These are phyloP conservation scores for Odontocolon sp. DNA, from an alignment of 2,888 invertebrate genomes.

Conservation along the genomic window DNA sequence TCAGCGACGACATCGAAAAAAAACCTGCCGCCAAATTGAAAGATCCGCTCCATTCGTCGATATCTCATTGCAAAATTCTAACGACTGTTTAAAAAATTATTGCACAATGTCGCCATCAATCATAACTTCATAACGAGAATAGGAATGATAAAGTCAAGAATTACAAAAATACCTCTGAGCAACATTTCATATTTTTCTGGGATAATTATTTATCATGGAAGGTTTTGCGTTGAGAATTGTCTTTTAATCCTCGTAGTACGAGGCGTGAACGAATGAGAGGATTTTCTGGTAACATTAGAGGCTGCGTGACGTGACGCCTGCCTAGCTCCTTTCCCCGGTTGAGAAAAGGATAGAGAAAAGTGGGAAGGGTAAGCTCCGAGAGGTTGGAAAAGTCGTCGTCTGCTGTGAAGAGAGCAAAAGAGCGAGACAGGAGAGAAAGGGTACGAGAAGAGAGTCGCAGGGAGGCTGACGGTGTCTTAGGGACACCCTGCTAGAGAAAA, in stretches of 20 bases:
- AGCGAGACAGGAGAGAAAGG: neutral
- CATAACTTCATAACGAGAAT: neutral
- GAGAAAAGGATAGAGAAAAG: neutral
- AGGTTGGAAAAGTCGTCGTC: slow-evolving; percentile 16
- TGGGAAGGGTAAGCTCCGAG: neutral
- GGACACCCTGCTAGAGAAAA: slow-evolving; percentile 45
- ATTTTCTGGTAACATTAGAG: slow-evolving; percentile 42
- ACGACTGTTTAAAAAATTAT: neutral
- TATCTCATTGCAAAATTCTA: neutral
- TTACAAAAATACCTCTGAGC: neutral
- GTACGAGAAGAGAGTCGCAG: slow-evolving; percentile 11
- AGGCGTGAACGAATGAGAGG: slow-evolving; percentile 43
- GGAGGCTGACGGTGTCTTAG: slow-evolving; percentile 46
- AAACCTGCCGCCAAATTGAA: neutral
- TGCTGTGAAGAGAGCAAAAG: slow-evolving; percentile 29
- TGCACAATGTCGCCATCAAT: neutral
- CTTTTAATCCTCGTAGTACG: slow-evolving; percentile 30
- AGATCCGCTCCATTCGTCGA: neutral
- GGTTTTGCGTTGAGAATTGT: slow-evolving; percentile 26
- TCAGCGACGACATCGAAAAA: no score
- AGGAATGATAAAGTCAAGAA: neutral
- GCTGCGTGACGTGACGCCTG: neutral
- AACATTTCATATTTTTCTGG: slow-evolving; percentile 13
- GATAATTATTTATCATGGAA: slow-evolving; percentile 54
- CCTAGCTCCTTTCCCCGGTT: neutral